phyloP scores from a whole-genome alignment of 2,113 vertebrate species.

The Gopherus flavomarginatus region DNA sequence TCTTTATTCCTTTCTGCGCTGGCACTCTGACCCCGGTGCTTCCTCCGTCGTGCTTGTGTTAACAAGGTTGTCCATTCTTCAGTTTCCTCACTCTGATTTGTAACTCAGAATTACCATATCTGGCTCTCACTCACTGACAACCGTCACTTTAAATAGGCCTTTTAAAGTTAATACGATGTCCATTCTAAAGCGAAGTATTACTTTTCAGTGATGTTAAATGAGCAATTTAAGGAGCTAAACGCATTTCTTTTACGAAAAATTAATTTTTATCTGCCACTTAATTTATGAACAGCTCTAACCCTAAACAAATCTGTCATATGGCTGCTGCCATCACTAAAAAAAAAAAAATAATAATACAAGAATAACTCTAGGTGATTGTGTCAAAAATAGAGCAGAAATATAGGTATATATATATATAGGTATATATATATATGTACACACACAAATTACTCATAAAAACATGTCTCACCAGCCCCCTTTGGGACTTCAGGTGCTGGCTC shows the following conservation, averaged over 20 bases:
- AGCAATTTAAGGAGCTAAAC: conserved; percentile 68
- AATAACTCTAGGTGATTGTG: conserved; percentile 54
- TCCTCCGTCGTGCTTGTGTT: conserved; percentile 74
- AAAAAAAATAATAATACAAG: conserved; percentile 57
- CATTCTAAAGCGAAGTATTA: conserved; percentile 74
- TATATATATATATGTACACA: background rate
- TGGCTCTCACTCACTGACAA: conserved; percentile 79
- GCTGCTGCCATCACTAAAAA: conserved; percentile 22
- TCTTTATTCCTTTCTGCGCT: conserved; percentile 73
- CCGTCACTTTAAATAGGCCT: conserved; percentile 79
- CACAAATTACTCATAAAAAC: conserved; percentile 32
- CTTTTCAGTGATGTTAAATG: conserved; percentile 78
- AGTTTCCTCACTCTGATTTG: conserved; percentile 77
- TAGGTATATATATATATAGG: too few species aligned
- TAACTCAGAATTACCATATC: conserved; percentile 78
- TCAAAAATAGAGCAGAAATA: conserved; percentile 49
- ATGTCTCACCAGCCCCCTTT: background rate
- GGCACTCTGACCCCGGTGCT: conserved; percentile 73
- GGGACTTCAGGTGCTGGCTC: background rate
- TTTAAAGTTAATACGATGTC: conserved; percentile 78
- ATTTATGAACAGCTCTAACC: conserved; percentile 65
- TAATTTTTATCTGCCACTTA: conserved; percentile 66
- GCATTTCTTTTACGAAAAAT: conserved; percentile 63
- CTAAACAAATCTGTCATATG: conserved; percentile 63
- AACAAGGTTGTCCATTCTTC: conserved; percentile 76